These are phyloP conservation scores for Unio pictorum DNA, from an alignment of 2,888 invertebrate species.

Conservation along the genomic window DNA sequence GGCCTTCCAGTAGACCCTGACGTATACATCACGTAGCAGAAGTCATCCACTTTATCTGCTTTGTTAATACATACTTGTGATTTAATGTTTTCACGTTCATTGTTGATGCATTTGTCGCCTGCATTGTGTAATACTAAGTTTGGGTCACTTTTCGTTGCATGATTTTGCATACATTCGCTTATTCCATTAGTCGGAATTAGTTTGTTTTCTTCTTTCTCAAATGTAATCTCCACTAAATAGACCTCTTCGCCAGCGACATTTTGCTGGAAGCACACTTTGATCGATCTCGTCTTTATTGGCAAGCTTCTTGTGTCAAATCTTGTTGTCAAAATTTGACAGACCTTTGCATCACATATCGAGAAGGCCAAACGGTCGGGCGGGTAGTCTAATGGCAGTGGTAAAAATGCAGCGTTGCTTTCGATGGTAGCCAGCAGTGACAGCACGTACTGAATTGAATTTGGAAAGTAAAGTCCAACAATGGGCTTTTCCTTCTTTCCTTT, in stretches of 20 bases:
- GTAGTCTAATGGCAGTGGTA: conserved; percentile 54
- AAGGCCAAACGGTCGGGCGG: conserved; percentile 50
- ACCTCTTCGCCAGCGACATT: conserved; percentile 15
- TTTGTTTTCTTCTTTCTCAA: not conserved
- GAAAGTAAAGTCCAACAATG: conserved; percentile 42
- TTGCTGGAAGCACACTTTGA: conserved; percentile 15
- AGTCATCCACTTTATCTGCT: conserved; percentile 18
- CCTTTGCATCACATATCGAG: conserved; percentile 46
- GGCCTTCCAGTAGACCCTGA: conserved; percentile 91
- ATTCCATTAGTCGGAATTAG: not conserved
- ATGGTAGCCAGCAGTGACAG: conserved; percentile 72
- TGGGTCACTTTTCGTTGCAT: not conserved
- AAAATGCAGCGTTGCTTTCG: conserved; percentile 41
- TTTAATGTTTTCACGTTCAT: too few species aligned
- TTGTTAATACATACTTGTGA: not conserved
- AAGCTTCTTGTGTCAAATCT: conserved; percentile 13
- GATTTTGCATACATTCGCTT: not conserved
- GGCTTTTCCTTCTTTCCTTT: conserved; percentile 6
- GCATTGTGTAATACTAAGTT: too few species aligned
- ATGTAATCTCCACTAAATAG: conserved; percentile 27
- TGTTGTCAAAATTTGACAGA: conserved; percentile 31
- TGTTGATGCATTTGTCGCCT: too few species aligned
- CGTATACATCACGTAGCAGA: conserved; percentile 80
- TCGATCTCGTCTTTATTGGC: conserved; percentile 16
- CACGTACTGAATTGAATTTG: conserved; percentile 46